A percentile compares a stretch with the other conserved stretches of the same genome.
Evolutionary conservation across 2,113 vertebrate genomes (phyloP).

Genomic region (Limanda limanda): DNA sequence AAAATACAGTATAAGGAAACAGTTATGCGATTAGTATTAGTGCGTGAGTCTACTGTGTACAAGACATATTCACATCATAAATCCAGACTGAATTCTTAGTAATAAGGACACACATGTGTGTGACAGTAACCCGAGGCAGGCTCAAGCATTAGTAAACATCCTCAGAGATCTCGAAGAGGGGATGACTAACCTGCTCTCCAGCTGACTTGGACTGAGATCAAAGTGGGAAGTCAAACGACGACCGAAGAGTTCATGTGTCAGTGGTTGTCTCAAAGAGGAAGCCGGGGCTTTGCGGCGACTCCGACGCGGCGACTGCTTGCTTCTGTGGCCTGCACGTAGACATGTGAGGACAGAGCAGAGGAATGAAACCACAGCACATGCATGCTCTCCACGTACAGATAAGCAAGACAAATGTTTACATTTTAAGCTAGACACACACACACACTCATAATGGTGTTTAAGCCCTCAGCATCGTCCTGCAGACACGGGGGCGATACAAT

Average conservation of each 20-base stretch:
- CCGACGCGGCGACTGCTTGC: conserved; percentile 11
- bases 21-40: neutral
- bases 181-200: conserved; percentile 74
- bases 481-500: conserved; percentile 20
- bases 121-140: conserved; percentile 1
- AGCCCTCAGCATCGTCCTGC: conserved; percentile 38
- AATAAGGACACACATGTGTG: conserved; percentile 10
- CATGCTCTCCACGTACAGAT: conserved; percentile 29
- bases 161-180: conserved; percentile 37
- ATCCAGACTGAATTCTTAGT: neutral
- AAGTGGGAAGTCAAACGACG: conserved; percentile 60
- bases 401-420: conserved; percentile 50
- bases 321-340: conserved; percentile 23
- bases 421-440: conserved; percentile 7
- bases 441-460: neutral
- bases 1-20: too few relatives aligned
- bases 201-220: conserved; percentile 73
- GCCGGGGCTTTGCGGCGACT: conserved; percentile 37
- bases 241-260: conserved; percentile 64
- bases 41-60: neutral
- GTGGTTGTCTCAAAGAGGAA: conserved; percentile 74
- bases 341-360: conserved; percentile 9
- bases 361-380: conserved; percentile 17
- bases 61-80: neutral
- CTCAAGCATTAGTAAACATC: conserved; percentile 57